Evolutionary conservation across 2,797 vertebrate species (phyloP).

Genomic region (Enteromius treurensis): DNA sequence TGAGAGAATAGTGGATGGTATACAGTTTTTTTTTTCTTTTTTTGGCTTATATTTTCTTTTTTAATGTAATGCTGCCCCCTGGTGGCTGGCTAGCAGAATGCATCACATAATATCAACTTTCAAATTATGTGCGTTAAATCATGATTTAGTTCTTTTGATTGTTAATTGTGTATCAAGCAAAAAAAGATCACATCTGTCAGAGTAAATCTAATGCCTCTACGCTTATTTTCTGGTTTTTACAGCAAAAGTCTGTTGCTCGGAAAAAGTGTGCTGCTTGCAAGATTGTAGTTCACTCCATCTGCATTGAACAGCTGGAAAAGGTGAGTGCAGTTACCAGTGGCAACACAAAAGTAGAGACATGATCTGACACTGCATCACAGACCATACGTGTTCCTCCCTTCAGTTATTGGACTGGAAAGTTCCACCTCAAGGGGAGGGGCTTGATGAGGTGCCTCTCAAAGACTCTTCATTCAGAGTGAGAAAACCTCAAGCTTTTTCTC

Average conservation of each 20-base stretch:
- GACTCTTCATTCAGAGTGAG: conserved; percentile 77
- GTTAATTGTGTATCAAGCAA: neutral
- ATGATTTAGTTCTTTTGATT: neutral
- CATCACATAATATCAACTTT: neutral
- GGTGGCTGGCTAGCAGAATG: conserved; percentile 27
- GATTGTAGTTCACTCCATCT: conserved; percentile 90
- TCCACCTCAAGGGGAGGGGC: conserved; percentile 61
- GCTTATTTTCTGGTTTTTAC: conserved; percentile 9
- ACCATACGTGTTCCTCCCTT: conserved; percentile 61
- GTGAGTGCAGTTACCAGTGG: conserved; percentile 69
- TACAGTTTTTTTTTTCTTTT: neutral
- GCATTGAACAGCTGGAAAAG: conserved; percentile 93
- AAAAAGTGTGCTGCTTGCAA: conserved; percentile 95
- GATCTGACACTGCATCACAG: conserved; percentile 38
- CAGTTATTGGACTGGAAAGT: conserved; percentile 68
- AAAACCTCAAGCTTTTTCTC: conserved; percentile 40
- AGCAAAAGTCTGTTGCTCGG: conserved; percentile 92
- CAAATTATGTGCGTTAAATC: neutral
- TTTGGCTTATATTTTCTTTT: neutral
- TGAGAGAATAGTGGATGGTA: neutral
- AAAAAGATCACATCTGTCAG: neutral
- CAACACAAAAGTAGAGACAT: neutral
- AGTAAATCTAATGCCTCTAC: neutral
- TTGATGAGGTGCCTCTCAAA: conserved; percentile 68
- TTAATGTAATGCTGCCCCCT: conserved; percentile 33